Evolutionary conservation across 2,888 invertebrate genomes (phyloP).

Genomic region (Orthosia gracilis): DNA sequence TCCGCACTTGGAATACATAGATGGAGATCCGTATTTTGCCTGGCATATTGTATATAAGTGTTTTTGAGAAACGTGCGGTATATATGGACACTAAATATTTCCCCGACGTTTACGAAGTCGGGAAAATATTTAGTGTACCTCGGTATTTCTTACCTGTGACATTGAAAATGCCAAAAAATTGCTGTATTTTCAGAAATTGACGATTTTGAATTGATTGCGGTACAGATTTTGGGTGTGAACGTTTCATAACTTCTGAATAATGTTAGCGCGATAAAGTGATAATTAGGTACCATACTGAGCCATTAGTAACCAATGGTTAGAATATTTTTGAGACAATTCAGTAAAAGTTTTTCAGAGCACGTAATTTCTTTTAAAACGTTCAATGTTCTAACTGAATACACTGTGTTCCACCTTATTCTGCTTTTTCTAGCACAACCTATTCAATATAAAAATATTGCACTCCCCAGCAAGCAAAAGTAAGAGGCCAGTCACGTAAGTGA

Average conservation of each 20-base stretch:
- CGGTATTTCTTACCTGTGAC: constrained; percentile 37
- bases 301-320: not conserved
- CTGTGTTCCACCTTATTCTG: not conserved
- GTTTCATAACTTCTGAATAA: not conserved
- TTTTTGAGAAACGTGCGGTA: constrained; percentile 57
- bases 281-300: not conserved
- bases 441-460: constrained; percentile 13
- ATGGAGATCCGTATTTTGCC: constrained; percentile 60
- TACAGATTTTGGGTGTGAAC: not conserved
- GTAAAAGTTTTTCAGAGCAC: not conserved
- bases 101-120: constrained; percentile 25
- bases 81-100: constrained; percentile 38
- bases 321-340: not conserved
- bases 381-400: not conserved
- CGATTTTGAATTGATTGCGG: constrained; percentile 19
- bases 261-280: not conserved
- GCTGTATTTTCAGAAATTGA: constrained; percentile 25
- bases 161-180: not conserved
- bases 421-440: not conserved
- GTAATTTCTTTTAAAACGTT: not conserved
- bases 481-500: constrained; percentile 55
- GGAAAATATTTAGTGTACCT: constrained; percentile 49
- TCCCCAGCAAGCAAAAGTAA: constrained; percentile 1
- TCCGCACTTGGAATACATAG: constrained; percentile 46
- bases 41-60: constrained; percentile 60